A percentile compares a stretch with the other conserved stretches of the same genome.
phyloP scores from a whole-genome alignment of 2,113 vertebrate species.

The Sebastes fasciatus region DNA sequence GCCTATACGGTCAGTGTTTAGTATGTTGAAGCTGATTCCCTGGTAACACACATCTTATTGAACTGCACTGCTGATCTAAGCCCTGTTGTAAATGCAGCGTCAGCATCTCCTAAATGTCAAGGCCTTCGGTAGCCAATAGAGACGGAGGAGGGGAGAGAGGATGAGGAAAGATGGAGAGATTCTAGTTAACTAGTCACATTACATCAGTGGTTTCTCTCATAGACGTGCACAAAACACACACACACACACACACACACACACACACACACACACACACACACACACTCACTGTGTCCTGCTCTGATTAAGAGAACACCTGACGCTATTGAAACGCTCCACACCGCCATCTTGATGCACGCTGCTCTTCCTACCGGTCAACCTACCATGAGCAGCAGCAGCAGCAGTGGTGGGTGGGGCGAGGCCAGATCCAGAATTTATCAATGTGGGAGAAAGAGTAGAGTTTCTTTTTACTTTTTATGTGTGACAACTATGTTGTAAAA shows the following conservation, averaged over 20 bases:
- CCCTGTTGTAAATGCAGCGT: not conserved
- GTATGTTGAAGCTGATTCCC: not conserved
- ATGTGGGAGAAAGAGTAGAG: too few species aligned
- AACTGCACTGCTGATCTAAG: conserved; percentile 6
- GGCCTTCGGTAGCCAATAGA: not conserved
- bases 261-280: not conserved
- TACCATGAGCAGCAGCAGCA: too few species aligned
- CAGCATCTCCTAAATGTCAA: conserved; percentile 10
- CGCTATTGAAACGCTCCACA: not conserved
- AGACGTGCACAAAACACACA: not conserved
- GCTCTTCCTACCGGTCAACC: too few species aligned
- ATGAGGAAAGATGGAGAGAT: not conserved
- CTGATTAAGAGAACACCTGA: not conserved
- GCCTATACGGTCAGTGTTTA: not conserved
- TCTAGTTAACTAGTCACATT: not conserved
- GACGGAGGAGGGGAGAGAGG: not conserved
- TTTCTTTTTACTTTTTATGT: too few species aligned
- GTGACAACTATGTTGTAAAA: too few species aligned
- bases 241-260: not conserved
- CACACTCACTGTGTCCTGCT: not conserved
- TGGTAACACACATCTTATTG: not conserved
- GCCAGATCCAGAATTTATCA: too few species aligned
- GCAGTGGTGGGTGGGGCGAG: too few species aligned
- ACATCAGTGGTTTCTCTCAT: not conserved
- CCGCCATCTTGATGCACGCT: too few species aligned